Conservation (phyloP, 1,140 invertebrate species). For the Pachypsylla venusta region DNA sequence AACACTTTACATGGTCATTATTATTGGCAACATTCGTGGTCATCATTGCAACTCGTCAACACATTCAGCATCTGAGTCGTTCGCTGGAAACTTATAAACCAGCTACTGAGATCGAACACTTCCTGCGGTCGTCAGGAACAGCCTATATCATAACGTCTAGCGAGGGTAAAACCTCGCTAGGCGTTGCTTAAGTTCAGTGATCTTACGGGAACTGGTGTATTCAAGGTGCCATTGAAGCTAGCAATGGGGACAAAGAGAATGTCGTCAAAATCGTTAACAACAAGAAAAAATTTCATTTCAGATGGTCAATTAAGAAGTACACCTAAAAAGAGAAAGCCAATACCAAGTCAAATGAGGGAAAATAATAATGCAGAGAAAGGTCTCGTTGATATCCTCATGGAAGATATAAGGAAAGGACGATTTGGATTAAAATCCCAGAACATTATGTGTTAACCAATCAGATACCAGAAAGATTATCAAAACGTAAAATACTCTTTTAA, state of each 20-base stretch:
- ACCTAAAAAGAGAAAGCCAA: not conserved
- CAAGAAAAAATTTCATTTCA: not conserved
- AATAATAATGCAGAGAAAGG: conserved; percentile 19
- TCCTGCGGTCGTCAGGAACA: too few species aligned
- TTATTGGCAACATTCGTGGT: too few species aligned
- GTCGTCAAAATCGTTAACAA: not conserved
- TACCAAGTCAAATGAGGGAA: not conserved
- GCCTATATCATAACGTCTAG: too few species aligned
- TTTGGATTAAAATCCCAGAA: conserved; percentile 24
- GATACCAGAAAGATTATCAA: not conserved
- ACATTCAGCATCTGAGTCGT: too few species aligned
- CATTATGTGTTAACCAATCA: too few species aligned
- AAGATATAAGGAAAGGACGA: conserved; percentile 26
- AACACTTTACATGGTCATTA: too few species aligned
- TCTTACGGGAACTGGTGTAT: not conserved
- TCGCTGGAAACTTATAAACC: too few species aligned
- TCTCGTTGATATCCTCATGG: conserved; percentile 26
- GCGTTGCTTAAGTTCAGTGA: too few species aligned
- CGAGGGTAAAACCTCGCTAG: too few species aligned
- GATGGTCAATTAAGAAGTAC: not conserved
- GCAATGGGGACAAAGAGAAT: not conserved
- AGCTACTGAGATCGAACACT: too few species aligned
- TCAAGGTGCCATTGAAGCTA: not conserved
- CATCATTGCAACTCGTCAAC: too few species aligned
- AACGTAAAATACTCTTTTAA: not conserved